Evolutionary conservation across 2,888 invertebrate species (phyloP).

Genomic region (Keiferia lycopersicella): DNA sequence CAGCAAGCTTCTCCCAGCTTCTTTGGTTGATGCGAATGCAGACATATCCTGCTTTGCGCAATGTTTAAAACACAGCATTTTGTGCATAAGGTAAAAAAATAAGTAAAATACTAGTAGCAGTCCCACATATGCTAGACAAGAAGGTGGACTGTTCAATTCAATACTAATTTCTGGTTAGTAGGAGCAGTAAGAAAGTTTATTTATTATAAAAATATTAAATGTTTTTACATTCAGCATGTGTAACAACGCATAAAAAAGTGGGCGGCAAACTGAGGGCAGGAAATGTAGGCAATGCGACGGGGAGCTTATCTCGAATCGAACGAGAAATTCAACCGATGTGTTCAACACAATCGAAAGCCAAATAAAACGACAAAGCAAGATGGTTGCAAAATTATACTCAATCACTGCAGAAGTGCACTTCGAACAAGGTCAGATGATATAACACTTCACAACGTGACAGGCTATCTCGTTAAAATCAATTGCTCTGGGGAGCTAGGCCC

Average conservation of each 20-base stretch:
- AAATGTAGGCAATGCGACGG: conserved; percentile 28
- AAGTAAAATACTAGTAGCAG: too few species aligned
- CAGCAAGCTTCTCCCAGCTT: too few species aligned
- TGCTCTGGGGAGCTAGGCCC: neutral
- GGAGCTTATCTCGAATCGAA: conserved; percentile 20
- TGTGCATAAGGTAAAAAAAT: too few species aligned
- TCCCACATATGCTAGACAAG: too few species aligned
- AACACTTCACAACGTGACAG: neutral
- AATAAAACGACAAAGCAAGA: conserved; percentile 41
- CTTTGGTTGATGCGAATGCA: too few species aligned
- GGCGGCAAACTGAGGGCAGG: conserved; percentile 29
- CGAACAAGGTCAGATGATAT: neutral
- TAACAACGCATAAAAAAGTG: neutral
- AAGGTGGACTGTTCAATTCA: too few species aligned
- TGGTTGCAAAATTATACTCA: conserved; percentile 33
- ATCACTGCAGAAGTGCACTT: conserved; percentile 8
- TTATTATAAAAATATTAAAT: too few species aligned
- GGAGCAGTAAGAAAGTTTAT: too few species aligned
- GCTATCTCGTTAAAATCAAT: neutral
- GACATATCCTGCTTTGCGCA: too few species aligned
- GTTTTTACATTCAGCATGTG: too few species aligned
- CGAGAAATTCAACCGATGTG: neutral
- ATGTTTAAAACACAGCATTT: too few species aligned
- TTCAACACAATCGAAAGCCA: conserved; percentile 34
- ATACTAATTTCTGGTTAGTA: too few species aligned